Evolutionary conservation across 2,888 invertebrate genomes (phyloP), one percentile per base, ranked within the genome.

Genomic region (Cylloceria caligata): DNA sequence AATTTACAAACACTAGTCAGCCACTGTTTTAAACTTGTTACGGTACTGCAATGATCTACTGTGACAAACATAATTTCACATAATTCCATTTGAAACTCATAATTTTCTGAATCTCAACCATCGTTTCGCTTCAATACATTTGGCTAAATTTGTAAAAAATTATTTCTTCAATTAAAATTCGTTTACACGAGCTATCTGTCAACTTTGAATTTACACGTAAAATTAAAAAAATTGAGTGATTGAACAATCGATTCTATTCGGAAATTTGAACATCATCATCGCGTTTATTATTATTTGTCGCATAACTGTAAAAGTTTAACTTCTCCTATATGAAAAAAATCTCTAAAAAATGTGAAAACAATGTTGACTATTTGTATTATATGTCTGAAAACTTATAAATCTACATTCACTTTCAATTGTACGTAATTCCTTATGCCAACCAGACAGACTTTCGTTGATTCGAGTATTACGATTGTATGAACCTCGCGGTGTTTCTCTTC

Each of bases 1-100:
- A 77, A 65, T 78, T 69, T 55, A 55, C 30, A 19, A 69, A 49
- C 47, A 45, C 45, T 45, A 45, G 11, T 39, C 27, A 11, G 36
- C 47, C 36, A 49, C n/a, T 52, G 19, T 11, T 52, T 9, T n/a
- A 30, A 36, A 36, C 30, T 65, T 57, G 64, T 55, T 64, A 74
- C 62, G 24, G 34, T 34, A 2, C 21, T 64, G 42, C 24, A 13
- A 36, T 11, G 19, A 55, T 21, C 39, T 39, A 24, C 24, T 16
- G 7, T 6, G 55, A 34, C 34, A 0, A 36, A 30, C 13, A 1
- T n/a, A 27, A 55, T 27, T 55, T 3, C 13, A n/a, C 30, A 57
- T 49, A 3, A 49, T 2, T 49, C 19, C 19, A 3, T 47, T 47
- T 19, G 5, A 19, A 19, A 0, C 19, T n/a, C 13, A 19, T 47